Evolutionary conservation across 2,113 vertebrate species (phyloP).

Genomic region (Tapirus terrestris): DNA sequence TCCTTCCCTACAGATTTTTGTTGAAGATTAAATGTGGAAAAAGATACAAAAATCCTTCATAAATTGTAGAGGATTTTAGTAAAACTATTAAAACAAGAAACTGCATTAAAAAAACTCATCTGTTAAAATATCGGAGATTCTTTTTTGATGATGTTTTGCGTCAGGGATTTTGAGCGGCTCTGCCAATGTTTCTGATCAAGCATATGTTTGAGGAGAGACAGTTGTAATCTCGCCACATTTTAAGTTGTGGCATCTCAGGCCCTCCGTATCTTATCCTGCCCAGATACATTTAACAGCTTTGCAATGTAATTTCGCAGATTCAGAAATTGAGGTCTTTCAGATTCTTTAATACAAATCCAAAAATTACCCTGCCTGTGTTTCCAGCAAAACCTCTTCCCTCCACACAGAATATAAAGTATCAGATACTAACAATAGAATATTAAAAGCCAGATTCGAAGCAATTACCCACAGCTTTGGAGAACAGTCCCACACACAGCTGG

Average conservation of each 20-base stretch:
- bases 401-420: slow-evolving; percentile 71
- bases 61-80: neutral
- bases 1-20: neutral
- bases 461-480: slow-evolving; percentile 77
- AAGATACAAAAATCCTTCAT: neutral
- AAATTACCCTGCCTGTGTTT: slow-evolving; percentile 60
- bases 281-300: slow-evolving; percentile 67
- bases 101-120: neutral
- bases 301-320: slow-evolving; percentile 60
- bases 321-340: slow-evolving; percentile 54
- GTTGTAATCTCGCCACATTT: slow-evolving; percentile 71
- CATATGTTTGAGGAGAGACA: slow-evolving; percentile 70
- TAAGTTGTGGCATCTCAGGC: slow-evolving; percentile 66
- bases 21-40: neutral
- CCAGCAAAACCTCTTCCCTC: slow-evolving; percentile 61
- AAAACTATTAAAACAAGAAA: slow-evolving; percentile 16
- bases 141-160: slow-evolving; percentile 59
- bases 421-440: slow-evolving; percentile 80
- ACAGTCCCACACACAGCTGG: slow-evolving; percentile 76
- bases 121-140: slow-evolving; percentile 34
- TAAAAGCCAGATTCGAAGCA: slow-evolving; percentile 77
- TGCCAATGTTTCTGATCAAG: slow-evolving; percentile 81
- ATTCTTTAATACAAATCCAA: slow-evolving; percentile 64
- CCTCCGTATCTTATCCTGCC: neutral
- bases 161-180: slow-evolving; percentile 61